A percentile compares a stretch with the other conserved stretches of the same genome.
Evolutionary conservation across 2,888 invertebrate genomes (phyloP).

Genomic region (Parochlus steinenii): DNA sequence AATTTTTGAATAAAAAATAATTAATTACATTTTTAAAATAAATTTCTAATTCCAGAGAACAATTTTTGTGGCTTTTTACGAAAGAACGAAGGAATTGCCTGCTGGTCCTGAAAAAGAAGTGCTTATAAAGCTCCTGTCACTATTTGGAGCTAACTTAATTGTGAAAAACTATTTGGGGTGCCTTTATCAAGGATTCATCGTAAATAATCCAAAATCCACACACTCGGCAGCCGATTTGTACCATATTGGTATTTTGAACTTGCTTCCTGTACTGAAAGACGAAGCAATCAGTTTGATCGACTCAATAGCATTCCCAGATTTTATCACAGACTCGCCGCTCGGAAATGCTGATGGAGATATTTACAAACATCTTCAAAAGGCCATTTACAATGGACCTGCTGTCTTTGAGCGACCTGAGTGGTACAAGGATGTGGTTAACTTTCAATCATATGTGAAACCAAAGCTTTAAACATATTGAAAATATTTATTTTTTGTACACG

Average conservation of each 20-base stretch:
- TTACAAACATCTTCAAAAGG: constrained; percentile 12
- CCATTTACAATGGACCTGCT: constrained; percentile 29
- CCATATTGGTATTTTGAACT: constrained; percentile 45
- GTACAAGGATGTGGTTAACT: constrained; percentile 49
- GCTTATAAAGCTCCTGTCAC: neutral
- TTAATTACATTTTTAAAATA: constrained; percentile 35
- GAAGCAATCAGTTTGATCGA: constrained; percentile 67
- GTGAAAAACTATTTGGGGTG: constrained; percentile 16
- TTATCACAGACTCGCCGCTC: constrained; percentile 70
- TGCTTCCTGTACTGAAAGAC: constrained; percentile 55
- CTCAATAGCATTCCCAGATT: constrained; percentile 78
- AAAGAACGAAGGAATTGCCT: neutral
- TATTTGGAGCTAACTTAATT: constrained; percentile 7
- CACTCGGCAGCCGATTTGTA: constrained; percentile 40
- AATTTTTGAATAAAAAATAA: too few relatives aligned
- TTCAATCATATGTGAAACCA: too few relatives aligned
- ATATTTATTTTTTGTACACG: too few relatives aligned
- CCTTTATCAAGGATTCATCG: constrained; percentile 31
- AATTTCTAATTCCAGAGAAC: constrained; percentile 39
- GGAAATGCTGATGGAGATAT: constrained; percentile 75
- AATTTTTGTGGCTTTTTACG: neutral
- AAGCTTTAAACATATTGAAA: too few relatives aligned
- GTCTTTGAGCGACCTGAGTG: constrained; percentile 53
- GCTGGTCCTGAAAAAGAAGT: constrained; percentile 1
- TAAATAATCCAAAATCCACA: constrained; percentile 36